phyloP scores from a whole-genome alignment of 2,888 invertebrate species.

The Elegia similella region DNA sequence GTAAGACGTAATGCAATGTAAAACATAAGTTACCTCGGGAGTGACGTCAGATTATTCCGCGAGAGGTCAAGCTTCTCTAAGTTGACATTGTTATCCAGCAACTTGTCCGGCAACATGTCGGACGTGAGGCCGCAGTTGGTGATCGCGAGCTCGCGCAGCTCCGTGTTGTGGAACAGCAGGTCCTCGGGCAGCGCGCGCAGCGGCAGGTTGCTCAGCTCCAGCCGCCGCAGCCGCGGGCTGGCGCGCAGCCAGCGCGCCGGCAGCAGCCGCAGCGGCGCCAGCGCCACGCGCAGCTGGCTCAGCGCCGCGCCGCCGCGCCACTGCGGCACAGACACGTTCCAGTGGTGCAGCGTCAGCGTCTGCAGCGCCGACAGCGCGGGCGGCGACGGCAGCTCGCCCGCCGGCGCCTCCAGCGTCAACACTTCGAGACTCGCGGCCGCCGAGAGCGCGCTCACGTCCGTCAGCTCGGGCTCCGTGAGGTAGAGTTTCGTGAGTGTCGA shows the following conservation, averaged over 20 bases:
- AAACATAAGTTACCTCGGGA: background rate
- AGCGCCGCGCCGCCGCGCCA: background rate
- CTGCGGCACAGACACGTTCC: background rate
- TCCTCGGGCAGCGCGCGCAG: background rate
- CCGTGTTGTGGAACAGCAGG: background rate
- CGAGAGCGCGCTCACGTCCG: background rate
- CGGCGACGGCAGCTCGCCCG: background rate
- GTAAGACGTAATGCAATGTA: no score
- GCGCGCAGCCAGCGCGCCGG: background rate
- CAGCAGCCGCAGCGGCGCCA: background rate
- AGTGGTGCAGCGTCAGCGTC: background rate
- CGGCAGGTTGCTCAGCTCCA: background rate
- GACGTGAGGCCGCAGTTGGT: background rate
- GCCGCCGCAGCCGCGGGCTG: background rate
- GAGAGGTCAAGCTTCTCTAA: background rate
- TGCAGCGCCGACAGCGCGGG: background rate
- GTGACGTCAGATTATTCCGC: background rate
- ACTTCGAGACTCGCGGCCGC: background rate
- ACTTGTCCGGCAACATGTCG: background rate
- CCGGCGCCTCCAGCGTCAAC: background rate
- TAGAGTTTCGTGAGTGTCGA: background rate
- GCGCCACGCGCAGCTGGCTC: background rate
- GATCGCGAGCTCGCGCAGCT: background rate
- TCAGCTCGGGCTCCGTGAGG: background rate
- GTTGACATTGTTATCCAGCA: background rate